Evolutionary conservation across 2,113 vertebrate species (phyloP).

Genomic region (Todiramphus saurophagus): DNA sequence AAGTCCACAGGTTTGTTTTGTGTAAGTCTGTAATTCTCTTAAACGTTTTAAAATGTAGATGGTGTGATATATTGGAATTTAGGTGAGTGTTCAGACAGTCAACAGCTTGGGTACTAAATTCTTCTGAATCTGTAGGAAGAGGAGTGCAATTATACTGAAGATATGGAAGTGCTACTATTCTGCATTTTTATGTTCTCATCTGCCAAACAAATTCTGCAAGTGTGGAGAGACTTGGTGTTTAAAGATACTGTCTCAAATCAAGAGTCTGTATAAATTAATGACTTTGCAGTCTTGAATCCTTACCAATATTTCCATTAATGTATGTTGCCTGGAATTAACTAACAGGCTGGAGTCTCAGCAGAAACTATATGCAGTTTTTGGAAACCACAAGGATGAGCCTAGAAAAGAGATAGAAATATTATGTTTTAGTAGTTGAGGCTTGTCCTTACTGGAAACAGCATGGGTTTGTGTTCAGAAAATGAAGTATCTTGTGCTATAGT

Average conservation of each 20-base stretch:
- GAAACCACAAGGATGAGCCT: neutral
- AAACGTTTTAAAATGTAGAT: neutral
- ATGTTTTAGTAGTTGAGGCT: neutral
- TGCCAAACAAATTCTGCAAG: neutral
- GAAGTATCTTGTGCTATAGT: neutral
- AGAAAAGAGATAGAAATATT: neutral
- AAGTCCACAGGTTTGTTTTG: conserved; percentile 43
- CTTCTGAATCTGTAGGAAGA: neutral
- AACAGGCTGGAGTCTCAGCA: neutral
- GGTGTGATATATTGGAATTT: neutral
- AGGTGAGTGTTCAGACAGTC: neutral
- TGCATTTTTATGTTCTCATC: neutral
- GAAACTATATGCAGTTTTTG: neutral
- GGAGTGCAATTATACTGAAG: neutral
- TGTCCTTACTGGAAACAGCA: neutral
- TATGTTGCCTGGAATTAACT: neutral
- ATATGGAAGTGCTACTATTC: neutral
- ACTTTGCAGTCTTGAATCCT: neutral
- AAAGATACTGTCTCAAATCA: neutral
- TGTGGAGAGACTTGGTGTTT: neutral
- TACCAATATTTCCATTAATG: neutral
- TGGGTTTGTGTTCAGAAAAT: neutral
- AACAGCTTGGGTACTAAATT: neutral
- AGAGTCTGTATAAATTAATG: neutral
- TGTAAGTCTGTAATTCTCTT: neutral